Base-by-base conservation (phyloP, 2,888 invertebrate genomes). In the Horisme vitalbata region DNA sequence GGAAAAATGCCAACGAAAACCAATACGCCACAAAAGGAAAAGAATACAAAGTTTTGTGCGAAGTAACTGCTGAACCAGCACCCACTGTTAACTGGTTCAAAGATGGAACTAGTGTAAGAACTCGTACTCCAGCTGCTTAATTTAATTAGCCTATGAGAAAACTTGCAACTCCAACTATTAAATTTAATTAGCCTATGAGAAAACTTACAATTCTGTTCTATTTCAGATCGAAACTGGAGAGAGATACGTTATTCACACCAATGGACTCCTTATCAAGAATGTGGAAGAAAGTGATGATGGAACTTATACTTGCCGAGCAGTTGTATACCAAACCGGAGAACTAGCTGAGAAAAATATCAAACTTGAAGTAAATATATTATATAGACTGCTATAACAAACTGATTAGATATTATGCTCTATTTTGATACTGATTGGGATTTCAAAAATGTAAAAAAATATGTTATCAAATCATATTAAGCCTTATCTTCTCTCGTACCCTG, bases 21-120 rank as follows among this genome's bases (percentile, higher is more conserved):
- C 97, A 97, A 76, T 95, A 92, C 68, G 95, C 97, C 1, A 94
- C 94, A 13, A 91, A 95, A 41, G 94, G 95, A 15, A 90, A 92
- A 57, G 93, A 95, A 65, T 95, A 93, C 72, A 92, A 92, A 74
- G 93, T 97, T 10, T 93, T 93, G 82, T 97, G 97, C 71, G 93
- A 94, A 76, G 97, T 97, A 0, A 93, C 93, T 48, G 97, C 97
- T 0, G 94, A 94, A 75, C 97, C 97, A 7, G 91, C 95, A 20
- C 96, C 97, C 0, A 91, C 93, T n/a, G 93, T 97, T 7, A 95
- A 95, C 73, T 97, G 97, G 96, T 91, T 94, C 55, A 94, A 94
- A 76, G 94, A 96, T 74, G 94, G 94, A 21, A 92, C 93, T 63
- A 86, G 91, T 51, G 92, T 93, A 82, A 89, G 86, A 72, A 18